Evolutionary conservation across 2,797 vertebrate species (phyloP).

Genomic region (Cyprinella venusta): DNA sequence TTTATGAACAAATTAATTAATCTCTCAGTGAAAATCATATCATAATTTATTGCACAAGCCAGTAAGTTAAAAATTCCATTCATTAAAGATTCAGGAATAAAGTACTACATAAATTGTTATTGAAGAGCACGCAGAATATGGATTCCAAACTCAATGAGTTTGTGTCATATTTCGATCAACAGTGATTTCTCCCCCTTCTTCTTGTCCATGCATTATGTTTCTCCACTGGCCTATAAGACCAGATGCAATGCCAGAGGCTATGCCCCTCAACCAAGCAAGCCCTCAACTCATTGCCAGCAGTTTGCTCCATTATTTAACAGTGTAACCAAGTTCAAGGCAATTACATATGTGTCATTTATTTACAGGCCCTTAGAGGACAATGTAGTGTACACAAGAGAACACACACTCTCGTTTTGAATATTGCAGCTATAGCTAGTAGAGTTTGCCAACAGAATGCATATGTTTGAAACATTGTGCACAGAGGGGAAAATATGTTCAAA

Average conservation of each 20-base stretch:
- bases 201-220: slow-evolving; percentile 52
- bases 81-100: neutral
- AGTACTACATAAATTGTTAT: neutral
- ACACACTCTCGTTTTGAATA: slow-evolving; percentile 50
- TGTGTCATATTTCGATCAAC: slow-evolving; percentile 38
- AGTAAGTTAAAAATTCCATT: neutral
- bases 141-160: neutral
- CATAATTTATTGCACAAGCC: neutral
- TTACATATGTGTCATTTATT: slow-evolving; percentile 62
- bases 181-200: slow-evolving; percentile 26
- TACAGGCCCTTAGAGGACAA: slow-evolving; percentile 53
- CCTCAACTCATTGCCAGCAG: slow-evolving; percentile 61
- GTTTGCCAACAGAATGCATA: slow-evolving; percentile 47
- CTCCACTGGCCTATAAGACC: slow-evolving; percentile 58
- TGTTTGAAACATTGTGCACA: slow-evolving; percentile 44
- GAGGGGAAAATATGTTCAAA: slow-evolving; percentile 24
- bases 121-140: neutral
- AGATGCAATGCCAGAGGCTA: slow-evolving; percentile 64
- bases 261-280: slow-evolving; percentile 57
- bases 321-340: slow-evolving; percentile 62
- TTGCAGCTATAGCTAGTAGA: slow-evolving; percentile 33
- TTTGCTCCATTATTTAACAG: slow-evolving; percentile 65
- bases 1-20: neutral
- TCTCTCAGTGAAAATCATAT: neutral
- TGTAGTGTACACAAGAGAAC: slow-evolving; percentile 56